A percentile compares a stretch with the other conserved stretches of the same genome.
Conservation (phyloP, 1,140 invertebrate species). For the Eueides isabella region DNA sequence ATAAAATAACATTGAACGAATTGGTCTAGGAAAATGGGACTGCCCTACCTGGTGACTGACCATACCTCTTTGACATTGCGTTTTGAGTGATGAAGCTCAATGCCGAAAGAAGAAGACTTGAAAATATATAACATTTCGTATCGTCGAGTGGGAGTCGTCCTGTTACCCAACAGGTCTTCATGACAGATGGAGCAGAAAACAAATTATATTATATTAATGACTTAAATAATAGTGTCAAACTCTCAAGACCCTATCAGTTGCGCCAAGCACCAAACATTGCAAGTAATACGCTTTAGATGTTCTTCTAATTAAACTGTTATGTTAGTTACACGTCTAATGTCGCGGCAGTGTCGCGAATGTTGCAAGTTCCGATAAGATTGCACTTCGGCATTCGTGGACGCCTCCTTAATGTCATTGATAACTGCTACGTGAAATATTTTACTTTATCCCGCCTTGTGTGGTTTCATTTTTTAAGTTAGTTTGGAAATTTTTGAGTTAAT, state of each 20-base stretch:
- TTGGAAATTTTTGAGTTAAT: neutral
- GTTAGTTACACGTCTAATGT: slow-evolving; percentile 69
- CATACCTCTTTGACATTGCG: too few relatives aligned
- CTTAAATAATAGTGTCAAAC: neutral
- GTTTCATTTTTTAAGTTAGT: neutral
- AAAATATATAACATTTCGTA: too few relatives aligned
- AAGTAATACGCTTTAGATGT: slow-evolving; percentile 76
- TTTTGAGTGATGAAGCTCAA: too few relatives aligned
- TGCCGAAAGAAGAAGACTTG: too few relatives aligned
- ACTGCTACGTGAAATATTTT: slow-evolving; percentile 25
- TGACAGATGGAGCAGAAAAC: too few relatives aligned
- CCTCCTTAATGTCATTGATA: slow-evolving; percentile 34
- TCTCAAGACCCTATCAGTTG: neutral
- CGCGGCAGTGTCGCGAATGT: slow-evolving; percentile 61
- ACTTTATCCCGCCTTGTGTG: neutral
- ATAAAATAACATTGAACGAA: too few relatives aligned
- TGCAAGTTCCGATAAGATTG: slow-evolving; percentile 42
- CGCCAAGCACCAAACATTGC: slow-evolving; percentile 44
- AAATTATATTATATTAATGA: neutral
- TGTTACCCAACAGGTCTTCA: too few relatives aligned
- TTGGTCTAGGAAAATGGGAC: too few relatives aligned
- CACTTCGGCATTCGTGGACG: slow-evolving; percentile 32
- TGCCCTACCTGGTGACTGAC: too few relatives aligned
- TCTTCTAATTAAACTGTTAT: slow-evolving; percentile 78
- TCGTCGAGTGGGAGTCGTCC: too few relatives aligned